Evolutionary conservation across 1,140 invertebrate species (phyloP), one percentile per base, ranked within the genome.

Genomic region (Tigriopus japonicus): DNA sequence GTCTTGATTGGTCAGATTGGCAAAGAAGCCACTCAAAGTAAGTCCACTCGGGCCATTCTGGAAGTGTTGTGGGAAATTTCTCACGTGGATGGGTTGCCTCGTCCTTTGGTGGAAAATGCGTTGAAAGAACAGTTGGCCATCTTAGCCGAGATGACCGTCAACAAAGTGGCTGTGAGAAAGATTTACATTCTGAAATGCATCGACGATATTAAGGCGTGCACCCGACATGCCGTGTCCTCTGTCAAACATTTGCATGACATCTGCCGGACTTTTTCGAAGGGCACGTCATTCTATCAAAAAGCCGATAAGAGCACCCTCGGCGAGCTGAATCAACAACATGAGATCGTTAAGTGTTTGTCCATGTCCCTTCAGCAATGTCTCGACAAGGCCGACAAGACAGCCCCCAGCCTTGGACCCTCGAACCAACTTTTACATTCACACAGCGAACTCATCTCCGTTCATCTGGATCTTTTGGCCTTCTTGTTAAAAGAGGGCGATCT

Each of bases 61-160:
- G 74, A 77, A 63, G 62, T 76, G 19, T 63, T 78, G 13, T 78
- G 76, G 76, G 72, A 75, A 49, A 64, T 78, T 45, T 71, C 74
- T 24, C 73, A 76, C 62, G 66, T 72, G 40, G 69, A 71, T 2
- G 65, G 66, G 9, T 64, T 78, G 43, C 70, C 71, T 12, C 69
- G 70, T 42, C 67, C 69, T 54, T 65, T 77, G 52, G 70, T 77
- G 28, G 73, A 76, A 63, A 69, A 71, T 35, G 74, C 75, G 6
- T 65, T 76, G 42, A 72, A 74, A 51, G 74, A 77, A 66, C 75
- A 76, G 62, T 69, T 76, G 24, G 68, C 65, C 28, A 76, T 77
- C 55, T 67, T 78, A n/a, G 71, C 69, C 64, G 75, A 76, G 61
- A 64, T 67, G 23, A 65, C 66, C 68, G 70, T 73, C 13, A 75